These are phyloP conservation scores for Orientallactaga sibirica DNA, from an alignment of 2,797 vertebrate genomes.

Conservation along the genomic window DNA sequence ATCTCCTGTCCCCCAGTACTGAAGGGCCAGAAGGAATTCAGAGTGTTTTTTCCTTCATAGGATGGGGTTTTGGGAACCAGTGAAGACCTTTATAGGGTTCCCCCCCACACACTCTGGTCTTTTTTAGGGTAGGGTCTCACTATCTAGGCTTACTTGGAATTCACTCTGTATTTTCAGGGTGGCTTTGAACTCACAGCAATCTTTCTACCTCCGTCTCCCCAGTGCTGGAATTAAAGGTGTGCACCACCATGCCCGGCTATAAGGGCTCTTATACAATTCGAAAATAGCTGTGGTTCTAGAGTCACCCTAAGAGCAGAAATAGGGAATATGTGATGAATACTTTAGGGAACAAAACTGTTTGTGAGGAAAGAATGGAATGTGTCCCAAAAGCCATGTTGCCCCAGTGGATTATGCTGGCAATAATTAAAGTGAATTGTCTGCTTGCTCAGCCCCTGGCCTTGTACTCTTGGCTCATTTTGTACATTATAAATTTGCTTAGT, in stretches of 20 bases:
- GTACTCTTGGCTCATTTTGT: background rate
- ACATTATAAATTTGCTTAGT: background rate
- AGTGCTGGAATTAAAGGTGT: too few relatives aligned
- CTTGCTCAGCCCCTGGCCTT: background rate
- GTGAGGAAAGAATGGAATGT: constrained; percentile 44
- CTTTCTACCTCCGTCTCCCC: too few relatives aligned
- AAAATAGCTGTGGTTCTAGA: constrained; percentile 44
- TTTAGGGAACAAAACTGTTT: constrained; percentile 41
- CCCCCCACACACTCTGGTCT: too few relatives aligned
- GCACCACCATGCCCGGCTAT: background rate
- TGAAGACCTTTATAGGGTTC: background rate
- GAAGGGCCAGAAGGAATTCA: background rate
- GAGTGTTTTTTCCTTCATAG: background rate
- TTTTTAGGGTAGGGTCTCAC: too few relatives aligned
- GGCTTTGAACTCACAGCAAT: too few relatives aligned
- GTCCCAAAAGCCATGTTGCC: background rate
- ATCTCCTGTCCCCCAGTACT: background rate
- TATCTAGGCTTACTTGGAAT: too few relatives aligned
- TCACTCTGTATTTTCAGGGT: too few relatives aligned
- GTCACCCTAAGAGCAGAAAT: background rate
- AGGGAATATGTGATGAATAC: background rate
- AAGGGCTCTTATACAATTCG: constrained; percentile 20
- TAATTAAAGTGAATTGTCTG: background rate
- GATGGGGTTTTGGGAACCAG: constrained; percentile 1
- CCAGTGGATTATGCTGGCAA: background rate